Conservation (phyloP, 2,113 vertebrate species). For the Leucoraja erinaceus region DNA sequence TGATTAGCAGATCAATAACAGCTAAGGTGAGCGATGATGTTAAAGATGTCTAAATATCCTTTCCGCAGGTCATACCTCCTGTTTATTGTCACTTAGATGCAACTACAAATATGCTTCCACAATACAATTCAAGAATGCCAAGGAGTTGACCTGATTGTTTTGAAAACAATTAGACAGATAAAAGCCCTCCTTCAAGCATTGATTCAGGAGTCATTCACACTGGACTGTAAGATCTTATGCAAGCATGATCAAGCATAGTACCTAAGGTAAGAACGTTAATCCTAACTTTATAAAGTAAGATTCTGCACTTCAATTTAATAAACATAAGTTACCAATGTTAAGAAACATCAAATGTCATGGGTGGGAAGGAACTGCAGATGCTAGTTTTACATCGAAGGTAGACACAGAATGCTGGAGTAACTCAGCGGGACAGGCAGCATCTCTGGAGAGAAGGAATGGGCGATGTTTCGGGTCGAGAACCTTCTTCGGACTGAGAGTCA, state of each 20-base stretch:
- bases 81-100: slow-evolving; percentile 10
- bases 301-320: background rate
- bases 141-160: slow-evolving; percentile 23
- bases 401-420: too few relatives aligned
- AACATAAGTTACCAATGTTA: background rate
- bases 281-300: background rate
- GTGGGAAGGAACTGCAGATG: background rate
- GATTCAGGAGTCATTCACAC: slow-evolving; percentile 20
- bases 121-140: slow-evolving; percentile 23
- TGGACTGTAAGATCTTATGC: background rate
- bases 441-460: too few relatives aligned
- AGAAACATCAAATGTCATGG: background rate
- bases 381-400: too few relatives aligned
- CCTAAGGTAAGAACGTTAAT: slow-evolving; percentile 13
- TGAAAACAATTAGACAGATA: slow-evolving; percentile 26
- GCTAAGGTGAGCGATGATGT: background rate
- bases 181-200: slow-evolving; percentile 14
- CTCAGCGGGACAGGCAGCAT: too few relatives aligned
- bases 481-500: too few relatives aligned
- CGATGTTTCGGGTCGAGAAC: too few relatives aligned
- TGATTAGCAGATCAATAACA: background rate
- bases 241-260: slow-evolving; percentile 12
- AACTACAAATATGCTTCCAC: background rate
- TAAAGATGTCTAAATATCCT: background rate
- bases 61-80: background rate